phyloP scores from a whole-genome alignment of 2,113 vertebrate genomes.

The Conger conger region DNA sequence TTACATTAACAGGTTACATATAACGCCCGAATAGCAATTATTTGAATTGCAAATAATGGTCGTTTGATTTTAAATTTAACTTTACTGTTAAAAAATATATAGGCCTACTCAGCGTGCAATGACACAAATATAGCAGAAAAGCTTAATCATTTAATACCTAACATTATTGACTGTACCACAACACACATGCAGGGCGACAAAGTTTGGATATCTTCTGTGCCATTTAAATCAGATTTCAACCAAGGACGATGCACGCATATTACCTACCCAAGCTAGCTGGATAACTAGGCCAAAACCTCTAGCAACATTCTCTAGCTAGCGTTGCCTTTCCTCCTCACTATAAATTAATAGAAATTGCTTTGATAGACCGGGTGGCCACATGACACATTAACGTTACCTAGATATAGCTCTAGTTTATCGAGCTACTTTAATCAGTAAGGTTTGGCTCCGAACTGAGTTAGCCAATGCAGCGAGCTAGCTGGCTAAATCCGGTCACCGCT shows the following conservation, averaged over 20 bases:
- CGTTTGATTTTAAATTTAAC: background rate
- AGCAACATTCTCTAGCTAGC: background rate
- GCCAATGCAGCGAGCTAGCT: background rate
- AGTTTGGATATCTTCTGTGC: too few species aligned
- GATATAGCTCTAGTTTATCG: too few species aligned
- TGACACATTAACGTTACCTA: too few species aligned
- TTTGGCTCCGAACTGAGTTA: too few species aligned
- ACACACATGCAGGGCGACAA: background rate
- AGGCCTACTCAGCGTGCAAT: background rate
- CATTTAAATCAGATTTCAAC: too few species aligned
- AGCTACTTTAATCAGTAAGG: too few species aligned
- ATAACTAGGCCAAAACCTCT: background rate
- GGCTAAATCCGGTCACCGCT: background rate
- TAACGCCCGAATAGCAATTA: background rate
- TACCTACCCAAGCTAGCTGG: background rate
- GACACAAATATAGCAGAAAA: background rate
- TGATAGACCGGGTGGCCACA: too few species aligned
- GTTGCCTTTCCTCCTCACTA: background rate
- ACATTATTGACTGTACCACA: background rate
- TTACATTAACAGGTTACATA: background rate
- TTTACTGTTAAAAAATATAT: background rate
- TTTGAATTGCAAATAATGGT: background rate
- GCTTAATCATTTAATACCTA: too few species aligned
- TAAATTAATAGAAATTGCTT: too few species aligned
- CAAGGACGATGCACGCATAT: background rate